Evolutionary conservation across 2,888 invertebrate genomes (phyloP).

Genomic region (Melipona beecheii): DNA sequence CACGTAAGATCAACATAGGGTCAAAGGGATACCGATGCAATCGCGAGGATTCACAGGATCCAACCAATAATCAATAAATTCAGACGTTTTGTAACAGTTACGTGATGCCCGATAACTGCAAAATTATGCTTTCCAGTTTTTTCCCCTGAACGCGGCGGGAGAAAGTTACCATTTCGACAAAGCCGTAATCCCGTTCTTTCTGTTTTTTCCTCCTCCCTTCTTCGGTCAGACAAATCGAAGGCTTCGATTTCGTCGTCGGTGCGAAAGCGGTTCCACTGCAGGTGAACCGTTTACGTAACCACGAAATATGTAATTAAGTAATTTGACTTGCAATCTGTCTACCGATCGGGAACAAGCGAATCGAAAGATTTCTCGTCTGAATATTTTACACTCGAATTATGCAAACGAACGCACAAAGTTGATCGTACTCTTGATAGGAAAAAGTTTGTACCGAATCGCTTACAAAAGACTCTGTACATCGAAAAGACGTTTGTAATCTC

Average conservation of each 20-base stretch:
- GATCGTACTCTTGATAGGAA: neutral
- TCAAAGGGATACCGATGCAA: neutral
- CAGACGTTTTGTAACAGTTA: conserved; percentile 21
- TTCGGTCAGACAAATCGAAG: neutral
- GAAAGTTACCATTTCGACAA: conserved; percentile 50
- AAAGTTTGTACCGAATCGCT: no score
- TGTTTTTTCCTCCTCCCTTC: neutral
- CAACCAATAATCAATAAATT: conserved; percentile 10
- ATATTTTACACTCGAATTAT: conserved; percentile 36
- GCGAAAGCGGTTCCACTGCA: conserved; percentile 9
- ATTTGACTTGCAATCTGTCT: conserved; percentile 24
- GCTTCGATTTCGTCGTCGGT: conserved; percentile 4
- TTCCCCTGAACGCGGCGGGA: neutral
- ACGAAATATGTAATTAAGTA: conserved; percentile 39
- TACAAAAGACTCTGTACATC: no score
- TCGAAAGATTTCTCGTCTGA: conserved; percentile 32
- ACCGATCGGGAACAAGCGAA: conserved; percentile 23
- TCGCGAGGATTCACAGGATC: neutral
- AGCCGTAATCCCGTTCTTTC: conserved; percentile 19
- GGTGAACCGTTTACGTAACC: conserved; percentile 29
- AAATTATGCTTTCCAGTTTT: conserved; percentile 30
- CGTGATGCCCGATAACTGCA: conserved; percentile 19
- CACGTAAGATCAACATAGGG: neutral
- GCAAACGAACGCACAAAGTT: conserved; percentile 26
- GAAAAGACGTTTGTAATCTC: no score